Evolutionary conservation across 2,797 vertebrate species (phyloP).

Genomic region (Hippopotamyrus pictus): DNA sequence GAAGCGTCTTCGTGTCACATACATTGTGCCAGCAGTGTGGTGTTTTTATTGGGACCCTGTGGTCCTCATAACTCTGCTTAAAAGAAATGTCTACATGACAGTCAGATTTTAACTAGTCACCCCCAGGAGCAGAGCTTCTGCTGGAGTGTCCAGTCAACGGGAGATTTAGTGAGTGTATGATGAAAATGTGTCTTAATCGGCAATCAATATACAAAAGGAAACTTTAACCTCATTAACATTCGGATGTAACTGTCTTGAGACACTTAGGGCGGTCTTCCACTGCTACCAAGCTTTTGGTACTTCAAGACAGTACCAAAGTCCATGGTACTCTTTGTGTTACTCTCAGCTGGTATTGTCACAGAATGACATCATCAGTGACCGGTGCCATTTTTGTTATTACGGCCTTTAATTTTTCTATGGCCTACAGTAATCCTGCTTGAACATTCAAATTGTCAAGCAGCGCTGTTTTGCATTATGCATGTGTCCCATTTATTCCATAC

Average conservation of each 20-base stretch:
- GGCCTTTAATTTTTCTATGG: background rate
- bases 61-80: background rate
- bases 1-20: background rate
- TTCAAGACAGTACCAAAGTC: background rate
- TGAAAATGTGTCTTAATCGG: background rate
- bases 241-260: background rate
- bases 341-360: background rate
- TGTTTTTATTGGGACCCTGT: background rate
- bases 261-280: background rate
- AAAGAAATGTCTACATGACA: background rate
- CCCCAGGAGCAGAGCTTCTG: background rate
- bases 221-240: background rate
- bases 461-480: background rate
- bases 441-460: background rate
- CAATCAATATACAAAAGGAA: background rate
- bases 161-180: background rate
- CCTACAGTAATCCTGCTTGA: background rate
- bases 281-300: background rate
- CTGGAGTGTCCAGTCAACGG: background rate
- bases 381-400: background rate
- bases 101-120: background rate
- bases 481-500: background rate
- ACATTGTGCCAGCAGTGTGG: background rate
- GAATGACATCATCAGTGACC: background rate
- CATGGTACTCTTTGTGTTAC: background rate